phyloP scores from a whole-genome alignment of 1,140 invertebrate species.

The Sycophila sp. region DNA sequence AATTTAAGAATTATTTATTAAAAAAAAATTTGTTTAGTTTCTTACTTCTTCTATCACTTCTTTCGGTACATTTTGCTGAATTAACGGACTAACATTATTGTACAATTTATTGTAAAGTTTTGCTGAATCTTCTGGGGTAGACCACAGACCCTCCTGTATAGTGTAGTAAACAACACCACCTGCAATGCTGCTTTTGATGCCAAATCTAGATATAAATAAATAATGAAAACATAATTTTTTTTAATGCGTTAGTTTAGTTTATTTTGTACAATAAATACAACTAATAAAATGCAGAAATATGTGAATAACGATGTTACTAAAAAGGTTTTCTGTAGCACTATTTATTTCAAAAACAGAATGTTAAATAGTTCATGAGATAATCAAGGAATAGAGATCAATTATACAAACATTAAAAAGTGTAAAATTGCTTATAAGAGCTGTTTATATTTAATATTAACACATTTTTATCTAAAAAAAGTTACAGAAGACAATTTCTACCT shows the following conservation, averaged over 20 bases:
- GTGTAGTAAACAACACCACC: slow-evolving; percentile 56
- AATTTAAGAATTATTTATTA: no score
- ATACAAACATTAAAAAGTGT: not conserved
- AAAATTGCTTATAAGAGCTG: not conserved
- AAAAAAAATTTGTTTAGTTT: no score
- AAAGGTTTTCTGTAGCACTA: no score
- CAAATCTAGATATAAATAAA: slow-evolving; percentile 50
- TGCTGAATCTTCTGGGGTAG: slow-evolving; percentile 52
- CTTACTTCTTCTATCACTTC: slow-evolving; percentile 50
- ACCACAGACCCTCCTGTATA: slow-evolving; percentile 55
- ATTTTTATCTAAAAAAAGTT: not conserved
- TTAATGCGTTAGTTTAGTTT: no score
- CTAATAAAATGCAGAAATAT: not conserved
- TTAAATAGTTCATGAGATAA: not conserved
- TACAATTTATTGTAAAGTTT: slow-evolving; percentile 55
- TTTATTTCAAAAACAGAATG: not conserved
- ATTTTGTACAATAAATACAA: not conserved
- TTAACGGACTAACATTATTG: slow-evolving; percentile 49
- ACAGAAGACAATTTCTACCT: not conserved
- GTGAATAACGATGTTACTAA: no score
- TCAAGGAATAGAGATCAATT: not conserved
- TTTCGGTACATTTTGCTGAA: slow-evolving; percentile 51
- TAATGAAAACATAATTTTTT: not conserved
- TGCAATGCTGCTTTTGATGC: slow-evolving; percentile 49
- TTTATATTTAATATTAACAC: not conserved